Evolutionary conservation across 1,140 invertebrate species (phyloP).

Genomic region (Olivierus martensii): DNA sequence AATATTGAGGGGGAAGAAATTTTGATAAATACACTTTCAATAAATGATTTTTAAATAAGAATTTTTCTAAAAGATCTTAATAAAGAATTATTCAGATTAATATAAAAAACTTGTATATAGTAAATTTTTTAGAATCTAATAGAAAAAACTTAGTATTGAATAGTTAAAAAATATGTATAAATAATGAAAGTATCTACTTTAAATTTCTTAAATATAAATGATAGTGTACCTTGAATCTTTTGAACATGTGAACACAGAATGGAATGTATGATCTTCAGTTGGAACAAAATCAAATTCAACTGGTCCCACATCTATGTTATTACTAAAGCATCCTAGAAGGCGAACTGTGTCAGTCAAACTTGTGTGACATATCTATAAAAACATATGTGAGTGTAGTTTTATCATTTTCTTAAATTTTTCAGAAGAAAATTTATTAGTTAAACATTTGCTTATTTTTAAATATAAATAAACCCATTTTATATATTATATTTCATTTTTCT

Average conservation of each 20-base stretch:
- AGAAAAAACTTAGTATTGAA: no score
- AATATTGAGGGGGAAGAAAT: no score
- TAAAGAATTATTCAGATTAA: no score
- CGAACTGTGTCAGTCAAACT: slow-evolving; percentile 82
- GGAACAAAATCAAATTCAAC: background rate
- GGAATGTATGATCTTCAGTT: background rate
- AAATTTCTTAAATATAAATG: no score
- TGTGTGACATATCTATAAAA: slow-evolving; percentile 63
- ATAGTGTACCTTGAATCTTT: background rate
- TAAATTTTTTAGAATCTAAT: no score
- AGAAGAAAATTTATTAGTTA: background rate
- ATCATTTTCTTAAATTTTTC: background rate
- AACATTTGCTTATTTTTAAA: background rate
- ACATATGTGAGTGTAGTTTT: slow-evolving; percentile 7
- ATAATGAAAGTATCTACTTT: no score
- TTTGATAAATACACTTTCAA: no score
- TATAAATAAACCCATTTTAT: background rate
- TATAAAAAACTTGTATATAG: no score
- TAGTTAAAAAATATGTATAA: no score
- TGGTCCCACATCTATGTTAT: slow-evolving; percentile 9
- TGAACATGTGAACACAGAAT: slow-evolving; percentile 3
- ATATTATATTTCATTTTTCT: no score
- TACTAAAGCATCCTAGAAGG: slow-evolving; percentile 70
- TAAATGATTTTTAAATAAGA: no score
- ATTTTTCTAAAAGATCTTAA: no score